Evolutionary conservation across 2,797 vertebrate species (phyloP).

Genomic region (Eupleurogrammus muticus): DNA sequence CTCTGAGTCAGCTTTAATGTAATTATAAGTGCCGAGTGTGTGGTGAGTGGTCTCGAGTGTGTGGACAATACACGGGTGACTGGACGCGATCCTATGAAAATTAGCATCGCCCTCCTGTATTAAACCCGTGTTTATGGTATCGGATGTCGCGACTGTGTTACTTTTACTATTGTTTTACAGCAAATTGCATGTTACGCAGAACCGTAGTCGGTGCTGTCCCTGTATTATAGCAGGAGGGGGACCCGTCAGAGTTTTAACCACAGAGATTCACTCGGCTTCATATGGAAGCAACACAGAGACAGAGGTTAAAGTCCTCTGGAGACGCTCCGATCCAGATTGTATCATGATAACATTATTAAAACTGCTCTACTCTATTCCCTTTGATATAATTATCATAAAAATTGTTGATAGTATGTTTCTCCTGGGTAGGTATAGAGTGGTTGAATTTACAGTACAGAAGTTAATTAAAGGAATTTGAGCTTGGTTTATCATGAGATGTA

Average conservation of each 20-base stretch:
- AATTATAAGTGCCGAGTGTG: not conserved
- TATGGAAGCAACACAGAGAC: not conserved
- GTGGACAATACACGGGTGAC: not conserved
- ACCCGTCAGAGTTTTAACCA: conserved; percentile 32
- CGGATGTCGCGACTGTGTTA: conserved; percentile 6
- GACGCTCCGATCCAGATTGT: not conserved
- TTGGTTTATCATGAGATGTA: no score
- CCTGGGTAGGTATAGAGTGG: not conserved
- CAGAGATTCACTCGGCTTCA: conserved; percentile 21
- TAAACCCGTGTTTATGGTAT: conserved; percentile 8
- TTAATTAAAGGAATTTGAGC: no score
- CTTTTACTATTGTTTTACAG: conserved; percentile 2
- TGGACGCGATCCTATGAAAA: not conserved
- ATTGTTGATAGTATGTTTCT: no score
- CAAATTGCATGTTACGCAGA: conserved; percentile 41
- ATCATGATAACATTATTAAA: no score
- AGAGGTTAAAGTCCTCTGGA: not conserved
- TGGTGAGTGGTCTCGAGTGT: not conserved
- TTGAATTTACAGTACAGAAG: not conserved
- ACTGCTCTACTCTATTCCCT: no score
- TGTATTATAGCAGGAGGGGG: conserved; percentile 13
- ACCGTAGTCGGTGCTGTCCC: not conserved
- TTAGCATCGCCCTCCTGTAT: not conserved
- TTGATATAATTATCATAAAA: no score
- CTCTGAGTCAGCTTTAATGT: not conserved